Evolutionary conservation across 2,797 vertebrate genomes (phyloP), one percentile per base, ranked within the genome.

Genomic region (Lacerta bilineata): DNA sequence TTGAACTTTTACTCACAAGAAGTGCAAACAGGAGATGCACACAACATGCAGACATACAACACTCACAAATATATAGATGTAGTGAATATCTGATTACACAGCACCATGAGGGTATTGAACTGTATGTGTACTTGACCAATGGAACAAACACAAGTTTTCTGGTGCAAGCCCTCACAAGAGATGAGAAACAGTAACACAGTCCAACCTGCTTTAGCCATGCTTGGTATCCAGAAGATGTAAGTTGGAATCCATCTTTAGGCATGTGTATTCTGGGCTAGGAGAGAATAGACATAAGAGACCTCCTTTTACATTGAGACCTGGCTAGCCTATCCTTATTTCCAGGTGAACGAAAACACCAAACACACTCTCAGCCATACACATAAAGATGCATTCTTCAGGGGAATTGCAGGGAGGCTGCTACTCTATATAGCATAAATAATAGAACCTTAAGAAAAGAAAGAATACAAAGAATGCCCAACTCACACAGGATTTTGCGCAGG

Each of bases 131-230:
- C 91, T 95, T 95, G 92, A 95, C 93, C 95, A 95, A 95, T 95
- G 94, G 95, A 95, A 96, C 95, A 95, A 94, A 89, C 94, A 96
- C 94, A 93, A 90, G 93, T 92, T 95, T 55, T 95, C 92, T 92
- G 94, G 94, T 94, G 95, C 91, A 0, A 92, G 86, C 90, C 93
- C 95, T 95, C 92, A 95, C 92, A 94, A 95, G 92, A 95, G 94
- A 95, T 96, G 95, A 95, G 93, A 94, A 96, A 95, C 93, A 95
- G 93, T 94, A 96, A 96, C 90, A 95, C 93, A 94, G 85, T 96
- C 95, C 95, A 95, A 96, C 95, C 95, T 96, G 95, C 95, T 96
- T 96, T 95, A 96, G 95, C 95, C 95, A 96, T 94, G 95, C 95
- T 96, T 96, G 95, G 95, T 96, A 96, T 96, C 95, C 95, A 95